These are phyloP conservation scores for Geodia barretti DNA, from an alignment of 37 sponge, comb jelly and placozoan species.

Conservation along the genomic window DNA sequence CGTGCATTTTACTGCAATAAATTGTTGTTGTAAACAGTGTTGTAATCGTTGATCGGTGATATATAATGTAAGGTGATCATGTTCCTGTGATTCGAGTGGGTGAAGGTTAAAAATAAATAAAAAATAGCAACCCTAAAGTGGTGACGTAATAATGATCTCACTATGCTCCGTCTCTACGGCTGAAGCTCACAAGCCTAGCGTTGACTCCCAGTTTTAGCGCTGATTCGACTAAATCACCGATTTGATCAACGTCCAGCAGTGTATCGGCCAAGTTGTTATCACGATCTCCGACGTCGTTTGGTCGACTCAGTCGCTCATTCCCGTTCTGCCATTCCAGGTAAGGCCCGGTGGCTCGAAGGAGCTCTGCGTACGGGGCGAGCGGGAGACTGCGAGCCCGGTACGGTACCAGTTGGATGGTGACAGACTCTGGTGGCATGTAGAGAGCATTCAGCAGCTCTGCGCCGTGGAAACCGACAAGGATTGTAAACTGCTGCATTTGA, in stretches of 20 bases:
- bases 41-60: no score
- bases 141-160: no score
- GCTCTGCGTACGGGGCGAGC: constrained; percentile 1
- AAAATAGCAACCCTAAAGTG: no score
- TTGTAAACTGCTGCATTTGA: constrained; percentile 28
- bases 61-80: not conserved
- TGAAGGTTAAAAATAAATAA: no score
- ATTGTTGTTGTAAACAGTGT: no score
- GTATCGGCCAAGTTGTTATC: constrained; percentile 47
- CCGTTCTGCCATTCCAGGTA: constrained; percentile 51
- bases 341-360: constrained; percentile 38
- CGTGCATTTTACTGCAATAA: no score
- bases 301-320: constrained; percentile 12
- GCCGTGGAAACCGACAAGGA: constrained; percentile 60
- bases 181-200: not conserved
- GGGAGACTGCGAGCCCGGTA: constrained; percentile 26
- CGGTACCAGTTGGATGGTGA: constrained; percentile 42
- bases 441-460: constrained; percentile 46
- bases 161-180: no score
- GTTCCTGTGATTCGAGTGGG: not conserved
- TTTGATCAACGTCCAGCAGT: constrained; percentile 33
- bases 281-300: constrained; percentile 24
- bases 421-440: constrained; percentile 38
- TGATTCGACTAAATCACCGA: constrained; percentile 20
- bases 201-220: constrained; percentile 37